Evolutionary conservation across 2,888 invertebrate species (phyloP), one percentile per base, ranked within the genome.

Genomic region (Chrysotoxum bicinctum): DNA sequence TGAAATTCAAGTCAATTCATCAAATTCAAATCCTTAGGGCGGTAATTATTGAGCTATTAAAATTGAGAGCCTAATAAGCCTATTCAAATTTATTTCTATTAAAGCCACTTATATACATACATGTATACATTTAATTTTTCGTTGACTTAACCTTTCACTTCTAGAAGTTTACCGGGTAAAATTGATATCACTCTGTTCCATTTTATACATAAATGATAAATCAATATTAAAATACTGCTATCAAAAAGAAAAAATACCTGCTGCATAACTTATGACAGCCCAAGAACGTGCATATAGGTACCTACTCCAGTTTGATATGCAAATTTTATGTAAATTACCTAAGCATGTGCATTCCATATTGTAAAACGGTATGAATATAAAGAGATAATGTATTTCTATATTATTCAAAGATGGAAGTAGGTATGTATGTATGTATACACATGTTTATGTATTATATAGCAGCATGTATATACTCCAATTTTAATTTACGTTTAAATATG

Each of bases 281-380:
- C 30, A 54, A 16, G 16, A 54, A 54, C 32, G 3, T 26, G 1
- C n/a, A n/a, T n/a, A n/a, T 9, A 45, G 21, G 8, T 10, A 56
- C 14, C 10, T 23, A 50, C 50, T 62, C 16, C n/a, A 43, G 43
- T 62, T 62, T 43, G 26, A 62, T 62, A 62, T 43, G 62, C 21
- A 43, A 62, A 62, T 43, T 26, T 6, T 16, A 54, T 10, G 10
- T 26, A 16, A 43, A 62, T 10, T 40, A 26, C 4, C 2, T 16
- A 43, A 23, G 12, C 7, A 21, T 35, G 58, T 7, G 35, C 35
- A 35, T 21, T 58, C 5, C 16, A 62, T 16, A 45, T 6, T 62
- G 10, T 3, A 45, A 43, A 37, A 9, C 2, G 0, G 8, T 0
- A 37, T 21, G 14, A 8, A 58, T 14, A 12, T 56, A 12, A 3